Percentiles rank a stretch among this genome's conserved stretches.
Conservation (phyloP, 2,113 vertebrate species). For the Tor tambroides region DNA sequence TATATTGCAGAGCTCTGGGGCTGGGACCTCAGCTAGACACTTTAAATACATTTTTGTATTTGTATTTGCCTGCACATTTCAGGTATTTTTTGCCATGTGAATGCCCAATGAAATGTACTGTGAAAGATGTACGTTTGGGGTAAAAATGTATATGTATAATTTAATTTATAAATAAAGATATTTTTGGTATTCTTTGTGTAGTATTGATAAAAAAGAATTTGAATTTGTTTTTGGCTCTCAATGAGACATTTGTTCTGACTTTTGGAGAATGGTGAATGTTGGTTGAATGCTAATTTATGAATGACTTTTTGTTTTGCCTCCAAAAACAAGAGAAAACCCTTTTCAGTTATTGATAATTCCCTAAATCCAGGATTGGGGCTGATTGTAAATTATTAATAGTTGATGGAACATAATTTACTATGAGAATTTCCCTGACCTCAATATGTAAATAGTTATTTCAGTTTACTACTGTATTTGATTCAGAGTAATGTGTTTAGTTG, state of each 20-base stretch:
- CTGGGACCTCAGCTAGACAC: conserved; percentile 80
- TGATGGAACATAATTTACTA: conserved; percentile 24
- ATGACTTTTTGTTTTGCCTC: background rate
- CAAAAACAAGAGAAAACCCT: background rate
- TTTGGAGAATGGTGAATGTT: conserved; percentile 38
- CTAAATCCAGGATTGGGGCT: background rate
- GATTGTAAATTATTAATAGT: conserved; percentile 37
- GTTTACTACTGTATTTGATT: conserved; percentile 52
- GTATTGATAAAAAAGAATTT: conserved; percentile 80
- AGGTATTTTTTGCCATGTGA: conserved; percentile 85
- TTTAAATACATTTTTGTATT: conserved; percentile 99
- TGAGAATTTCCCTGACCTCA: conserved; percentile 8
- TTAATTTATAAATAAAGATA: conserved; percentile 99
- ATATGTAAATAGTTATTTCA: conserved; percentile 47
- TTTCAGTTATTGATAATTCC: conserved; percentile 16
- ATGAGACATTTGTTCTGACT: conserved; percentile 35
- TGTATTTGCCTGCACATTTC: conserved; percentile 87
- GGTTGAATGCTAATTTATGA: conserved; percentile 14
- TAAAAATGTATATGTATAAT: conserved; percentile 79
- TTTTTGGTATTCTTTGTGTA: conserved; percentile 98
- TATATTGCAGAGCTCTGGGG: conserved; percentile 83
- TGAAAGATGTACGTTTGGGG: conserved; percentile 55
- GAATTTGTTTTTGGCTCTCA: conserved; percentile 37
- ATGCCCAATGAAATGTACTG: conserved; percentile 81
- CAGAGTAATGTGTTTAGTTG: conserved; percentile 43